Percentiles rank a stretch among this genome's conserved stretches.
These are phyloP conservation scores for Nemotelus nigrinus DNA, from an alignment of 2,888 invertebrate species.

Conservation along the genomic window DNA sequence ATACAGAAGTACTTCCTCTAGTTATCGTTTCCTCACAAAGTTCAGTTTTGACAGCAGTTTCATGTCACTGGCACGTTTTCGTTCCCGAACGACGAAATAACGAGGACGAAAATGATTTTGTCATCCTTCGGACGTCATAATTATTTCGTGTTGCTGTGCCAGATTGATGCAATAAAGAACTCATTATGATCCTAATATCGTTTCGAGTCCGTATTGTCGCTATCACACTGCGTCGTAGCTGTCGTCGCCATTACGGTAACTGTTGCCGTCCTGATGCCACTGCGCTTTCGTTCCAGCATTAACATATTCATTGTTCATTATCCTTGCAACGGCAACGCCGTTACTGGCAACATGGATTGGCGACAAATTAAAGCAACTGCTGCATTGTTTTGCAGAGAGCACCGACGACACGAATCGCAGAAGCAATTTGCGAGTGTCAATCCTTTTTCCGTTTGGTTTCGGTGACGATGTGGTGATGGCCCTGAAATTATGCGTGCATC, in stretches of 20 bases:
- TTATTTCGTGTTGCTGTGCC: not conserved
- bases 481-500: not conserved
- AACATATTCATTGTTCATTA: slow-evolving; percentile 40
- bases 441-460: slow-evolving; percentile 6
- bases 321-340: slow-evolving; percentile 4
- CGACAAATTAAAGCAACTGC: slow-evolving; percentile 10
- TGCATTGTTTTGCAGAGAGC: slow-evolving; percentile 2
- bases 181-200: not conserved
- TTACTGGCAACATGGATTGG: not conserved
- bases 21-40: too few species aligned
- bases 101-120: too few species aligned
- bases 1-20: too few species aligned
- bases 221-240: not conserved
- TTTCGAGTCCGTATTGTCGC: not conserved
- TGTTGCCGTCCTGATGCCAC: not conserved
- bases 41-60: too few species aligned
- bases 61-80: too few species aligned
- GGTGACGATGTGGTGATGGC: not conserved
- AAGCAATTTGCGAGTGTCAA: slow-evolving; percentile 38
- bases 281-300: not conserved
- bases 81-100: too few species aligned
- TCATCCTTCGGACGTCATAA: too few species aligned
- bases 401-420: slow-evolving; percentile 12
- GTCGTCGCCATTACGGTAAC: not conserved
- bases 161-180: slow-evolving; percentile 15